Evolutionary conservation across 2,113 vertebrate species (phyloP).

Genomic region (Varanus salvator): DNA sequence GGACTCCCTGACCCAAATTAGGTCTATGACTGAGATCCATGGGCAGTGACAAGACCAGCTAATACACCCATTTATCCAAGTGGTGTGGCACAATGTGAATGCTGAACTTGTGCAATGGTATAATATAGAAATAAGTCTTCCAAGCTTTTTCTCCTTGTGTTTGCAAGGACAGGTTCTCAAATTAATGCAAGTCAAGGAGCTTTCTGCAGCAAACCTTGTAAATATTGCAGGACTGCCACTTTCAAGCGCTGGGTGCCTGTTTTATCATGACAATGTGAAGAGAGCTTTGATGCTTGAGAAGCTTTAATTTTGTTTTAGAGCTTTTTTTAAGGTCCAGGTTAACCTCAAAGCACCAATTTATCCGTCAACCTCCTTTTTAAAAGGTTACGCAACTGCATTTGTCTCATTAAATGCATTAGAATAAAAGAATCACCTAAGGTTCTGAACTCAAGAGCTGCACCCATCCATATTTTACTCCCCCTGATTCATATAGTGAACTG

Average conservation of each 20-base stretch:
- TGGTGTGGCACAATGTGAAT: background rate
- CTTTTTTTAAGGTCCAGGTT: slow-evolving; percentile 43
- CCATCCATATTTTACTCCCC: background rate
- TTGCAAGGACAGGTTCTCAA: slow-evolving; percentile 58
- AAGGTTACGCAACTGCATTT: background rate
- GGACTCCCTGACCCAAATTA: background rate
- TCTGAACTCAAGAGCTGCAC: background rate
- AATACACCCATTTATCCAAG: background rate
- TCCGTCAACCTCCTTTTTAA: slow-evolving; percentile 4
- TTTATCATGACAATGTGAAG: slow-evolving; percentile 57
- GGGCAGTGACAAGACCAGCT: background rate
- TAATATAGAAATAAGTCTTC: background rate
- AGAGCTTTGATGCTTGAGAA: slow-evolving; percentile 67
- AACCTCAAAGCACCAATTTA: slow-evolving; percentile 66
- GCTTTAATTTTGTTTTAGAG: slow-evolving; percentile 60
- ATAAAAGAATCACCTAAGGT: slow-evolving; percentile 21
- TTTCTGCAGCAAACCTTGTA: slow-evolving; percentile 57
- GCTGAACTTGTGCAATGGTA: background rate
- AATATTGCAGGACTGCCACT: slow-evolving; percentile 70
- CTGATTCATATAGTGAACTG: background rate
- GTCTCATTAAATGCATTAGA: slow-evolving; percentile 46
- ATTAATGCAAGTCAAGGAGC: slow-evolving; percentile 64
- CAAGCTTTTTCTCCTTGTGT: background rate
- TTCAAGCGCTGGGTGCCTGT: slow-evolving; percentile 61
- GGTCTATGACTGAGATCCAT: background rate